A percentile compares a stretch with the other conserved stretches of the same genome.
These are phyloP conservation scores for Amblyopsis hoosieri DNA, from an alignment of 2,797 vertebrate species.

Conservation along the genomic window DNA sequence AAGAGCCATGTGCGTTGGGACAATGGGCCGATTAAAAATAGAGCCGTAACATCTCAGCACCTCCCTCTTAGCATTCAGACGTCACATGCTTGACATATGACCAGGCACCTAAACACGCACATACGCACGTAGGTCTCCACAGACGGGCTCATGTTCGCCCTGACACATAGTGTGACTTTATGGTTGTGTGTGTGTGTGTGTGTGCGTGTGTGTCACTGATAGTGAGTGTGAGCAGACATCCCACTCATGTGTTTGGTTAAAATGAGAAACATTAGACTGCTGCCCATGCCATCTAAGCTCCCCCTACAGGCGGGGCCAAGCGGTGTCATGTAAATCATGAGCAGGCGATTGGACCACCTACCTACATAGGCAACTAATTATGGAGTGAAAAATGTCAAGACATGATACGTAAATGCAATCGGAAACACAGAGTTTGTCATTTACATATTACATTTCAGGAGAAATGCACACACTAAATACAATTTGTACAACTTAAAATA, in stretches of 20 bases:
- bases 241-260: not conserved
- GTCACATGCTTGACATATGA: conserved; percentile 40
- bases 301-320: no score
- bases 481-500: no score
- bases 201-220: conserved; percentile 4
- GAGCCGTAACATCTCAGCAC: conserved; percentile 44
- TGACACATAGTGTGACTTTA: conserved; percentile 3
- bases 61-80: conserved; percentile 53
- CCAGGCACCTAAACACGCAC: conserved; percentile 30
- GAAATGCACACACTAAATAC: no score
- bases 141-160: conserved; percentile 7
- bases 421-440: no score
- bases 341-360: not conserved
- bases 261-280: no score
- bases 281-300: no score
- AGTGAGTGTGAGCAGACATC: not conserved
- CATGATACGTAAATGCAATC: no score
- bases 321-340: not conserved
- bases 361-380: no score
- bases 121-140: conserved; percentile 7
- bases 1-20: conserved; percentile 4
- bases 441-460: no score
- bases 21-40: conserved; percentile 68
- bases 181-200: conserved; percentile 6
- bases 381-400: no score